Evolutionary conservation across 2,113 vertebrate species (phyloP).

Genomic region (Verasper variegatus): DNA sequence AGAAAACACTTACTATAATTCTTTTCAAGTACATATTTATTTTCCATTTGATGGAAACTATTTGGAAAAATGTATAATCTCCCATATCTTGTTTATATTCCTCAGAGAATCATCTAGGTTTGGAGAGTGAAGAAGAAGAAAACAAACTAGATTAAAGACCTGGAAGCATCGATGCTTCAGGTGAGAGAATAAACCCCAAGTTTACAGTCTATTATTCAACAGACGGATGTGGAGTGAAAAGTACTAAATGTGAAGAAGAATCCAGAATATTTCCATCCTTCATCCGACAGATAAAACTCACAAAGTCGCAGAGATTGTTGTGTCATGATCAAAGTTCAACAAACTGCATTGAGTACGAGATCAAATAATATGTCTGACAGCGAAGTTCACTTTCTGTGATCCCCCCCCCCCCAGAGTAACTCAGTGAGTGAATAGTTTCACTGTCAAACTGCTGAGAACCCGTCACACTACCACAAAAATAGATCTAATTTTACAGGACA

Average conservation of each 20-base stretch:
- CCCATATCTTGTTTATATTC: no score
- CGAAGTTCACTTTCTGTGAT: no score
- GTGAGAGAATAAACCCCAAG: background rate
- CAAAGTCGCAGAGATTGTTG: background rate
- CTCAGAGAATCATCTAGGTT: no score
- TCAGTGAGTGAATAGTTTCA: background rate
- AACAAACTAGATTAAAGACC: background rate
- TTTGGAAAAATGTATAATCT: no score
- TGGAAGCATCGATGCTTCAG: background rate
- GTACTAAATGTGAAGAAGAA: background rate
- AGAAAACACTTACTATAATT: no score
- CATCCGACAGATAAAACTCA: background rate
- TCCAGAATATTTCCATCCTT: background rate
- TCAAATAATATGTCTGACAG: no score
- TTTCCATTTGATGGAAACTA: no score
- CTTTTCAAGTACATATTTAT: no score
- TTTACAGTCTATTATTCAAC: background rate
- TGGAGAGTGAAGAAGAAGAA: no score
- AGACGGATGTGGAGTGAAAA: background rate
- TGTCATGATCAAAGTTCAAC: background rate
- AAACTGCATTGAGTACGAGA: no score
- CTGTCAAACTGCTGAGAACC: constrained; percentile 9
- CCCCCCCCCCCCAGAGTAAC: constrained; percentile 22
- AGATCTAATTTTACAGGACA: background rate
- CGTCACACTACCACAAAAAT: background rate